Percentiles rank a stretch among this genome's conserved stretches.
Evolutionary conservation across 2,113 vertebrate genomes (phyloP).

Genomic region (pig (Sus scrofa)): DNA sequence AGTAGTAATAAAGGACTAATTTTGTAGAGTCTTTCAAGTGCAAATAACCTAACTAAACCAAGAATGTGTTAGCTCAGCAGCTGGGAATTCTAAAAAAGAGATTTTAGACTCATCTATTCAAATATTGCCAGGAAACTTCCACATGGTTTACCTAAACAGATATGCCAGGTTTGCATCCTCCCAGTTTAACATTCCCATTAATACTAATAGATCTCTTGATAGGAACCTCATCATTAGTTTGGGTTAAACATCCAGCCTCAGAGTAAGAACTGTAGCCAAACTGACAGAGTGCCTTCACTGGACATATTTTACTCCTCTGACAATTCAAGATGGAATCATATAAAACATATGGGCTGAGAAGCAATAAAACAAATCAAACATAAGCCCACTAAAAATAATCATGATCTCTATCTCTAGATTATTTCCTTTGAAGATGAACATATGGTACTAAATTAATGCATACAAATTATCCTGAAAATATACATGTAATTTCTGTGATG

Average conservation of each 20-base stretch:
- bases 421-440: neutral
- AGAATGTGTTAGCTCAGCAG: neutral
- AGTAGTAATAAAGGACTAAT: neutral
- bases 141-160: neutral
- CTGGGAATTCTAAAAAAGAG: neutral
- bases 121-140: neutral
- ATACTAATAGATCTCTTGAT: neutral
- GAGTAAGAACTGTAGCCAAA: neutral
- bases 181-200: neutral
- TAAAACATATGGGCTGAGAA: neutral
- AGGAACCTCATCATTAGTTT: neutral
- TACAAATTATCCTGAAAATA: neutral
- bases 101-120: neutral
- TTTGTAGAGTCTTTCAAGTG: neutral
- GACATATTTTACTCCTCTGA: neutral
- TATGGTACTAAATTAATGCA: neutral
- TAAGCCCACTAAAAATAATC: neutral
- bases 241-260: neutral
- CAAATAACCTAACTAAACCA: neutral
- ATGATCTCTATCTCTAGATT: neutral
- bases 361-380: neutral
- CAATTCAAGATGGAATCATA: neutral
- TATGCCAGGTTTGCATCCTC: fast-evolving
- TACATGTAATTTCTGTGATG: neutral
- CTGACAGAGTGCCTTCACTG: neutral